Base-by-base conservation (phyloP, 2,888 invertebrate species). In the Hypercompe scribonia region DNA sequence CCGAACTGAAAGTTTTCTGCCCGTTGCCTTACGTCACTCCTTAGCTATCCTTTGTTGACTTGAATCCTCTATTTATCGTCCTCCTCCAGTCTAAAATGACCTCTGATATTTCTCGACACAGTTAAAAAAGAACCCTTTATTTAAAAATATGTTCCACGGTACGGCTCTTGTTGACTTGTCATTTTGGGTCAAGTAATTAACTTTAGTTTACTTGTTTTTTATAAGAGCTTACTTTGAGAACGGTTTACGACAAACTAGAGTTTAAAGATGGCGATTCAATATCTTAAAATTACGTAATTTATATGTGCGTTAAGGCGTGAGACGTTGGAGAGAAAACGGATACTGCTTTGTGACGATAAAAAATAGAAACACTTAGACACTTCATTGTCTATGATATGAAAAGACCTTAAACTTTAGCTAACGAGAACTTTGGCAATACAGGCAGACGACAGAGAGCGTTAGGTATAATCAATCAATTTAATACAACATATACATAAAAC, bases 31-130 rank as follows among this genome's bases (percentile, higher is more conserved):
- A 73, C 82, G 69, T 31, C 65, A 54, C 71, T 67, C 69, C 66
- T 65, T 80, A 73, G 82, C 68, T 80, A 86, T 73, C 81, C 84
- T 84, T 86, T 87, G 86, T 89, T 86, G 82, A 86, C 78, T 75
- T n/a, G 33, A 31, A 15, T 36, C 72, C 74, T 75, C 65, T 78
- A 80, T 84, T 75, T 58, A 78, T 83, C 77, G 80, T 78, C 15
- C 65, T 54, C 80, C 78, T 78, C 78, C 75, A 76, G 72, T 72
- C 72, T 83, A 82, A 71, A 68, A 63, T 75, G 80, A 72, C 80
- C 74, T 72, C 81, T 63, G 70, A 85, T 79, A 75, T 76, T 74
- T 74, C 72, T 64, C 72, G 36, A 67, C 75, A 74, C 67, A 69
- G 71, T 76, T 75, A 63, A 68, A 70, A 74, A 54, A 39, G 70